These are phyloP conservation scores for Bucco capensis DNA, from an alignment of 2,113 vertebrate genomes.

Conservation along the genomic window DNA sequence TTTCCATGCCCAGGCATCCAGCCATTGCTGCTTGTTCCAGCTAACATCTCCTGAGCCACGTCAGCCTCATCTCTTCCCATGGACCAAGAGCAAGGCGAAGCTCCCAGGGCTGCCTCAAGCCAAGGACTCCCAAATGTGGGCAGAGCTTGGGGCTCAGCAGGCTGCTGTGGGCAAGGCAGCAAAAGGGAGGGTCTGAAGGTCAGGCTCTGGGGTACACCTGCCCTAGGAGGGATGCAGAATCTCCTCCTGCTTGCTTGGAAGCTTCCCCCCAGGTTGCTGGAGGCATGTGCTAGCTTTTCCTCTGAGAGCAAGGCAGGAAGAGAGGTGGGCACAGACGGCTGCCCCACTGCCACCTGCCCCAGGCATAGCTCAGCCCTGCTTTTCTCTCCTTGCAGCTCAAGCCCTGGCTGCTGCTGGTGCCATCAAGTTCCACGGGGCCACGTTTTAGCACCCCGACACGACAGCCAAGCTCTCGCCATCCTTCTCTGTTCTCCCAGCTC, in stretches of 20 bases:
- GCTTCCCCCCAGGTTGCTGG: background rate
- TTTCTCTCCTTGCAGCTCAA: slow-evolving; percentile 75
- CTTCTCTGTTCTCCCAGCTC: background rate
- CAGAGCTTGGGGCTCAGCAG: background rate
- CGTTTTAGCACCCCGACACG: slow-evolving; percentile 70
- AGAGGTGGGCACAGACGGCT: background rate
- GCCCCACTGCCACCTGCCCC: fast-evolving
- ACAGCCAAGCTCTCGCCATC: background rate
- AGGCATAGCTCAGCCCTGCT: background rate
- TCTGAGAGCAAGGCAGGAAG: background rate
- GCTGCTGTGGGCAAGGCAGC: background rate
- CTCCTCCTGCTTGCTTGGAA: background rate
- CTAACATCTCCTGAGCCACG: background rate
- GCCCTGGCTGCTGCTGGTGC: slow-evolving; percentile 81
- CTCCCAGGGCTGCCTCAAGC: background rate
- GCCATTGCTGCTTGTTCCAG: slow-evolving; percentile 11
- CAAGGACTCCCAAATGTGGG: background rate
- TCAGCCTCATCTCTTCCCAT: slow-evolving; percentile 26
- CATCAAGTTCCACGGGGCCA: slow-evolving; percentile 81
- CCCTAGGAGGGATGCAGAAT: fast-evolving
- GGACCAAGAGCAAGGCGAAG: background rate
- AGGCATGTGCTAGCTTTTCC: fast-evolving
- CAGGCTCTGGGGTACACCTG: background rate
- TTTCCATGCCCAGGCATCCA: background rate
- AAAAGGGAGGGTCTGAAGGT: fast-evolving